Evolutionary conservation across 2,113 vertebrate species (phyloP), one percentile per base, ranked within the genome.

Genomic region (Hippopotamus amphibius): DNA sequence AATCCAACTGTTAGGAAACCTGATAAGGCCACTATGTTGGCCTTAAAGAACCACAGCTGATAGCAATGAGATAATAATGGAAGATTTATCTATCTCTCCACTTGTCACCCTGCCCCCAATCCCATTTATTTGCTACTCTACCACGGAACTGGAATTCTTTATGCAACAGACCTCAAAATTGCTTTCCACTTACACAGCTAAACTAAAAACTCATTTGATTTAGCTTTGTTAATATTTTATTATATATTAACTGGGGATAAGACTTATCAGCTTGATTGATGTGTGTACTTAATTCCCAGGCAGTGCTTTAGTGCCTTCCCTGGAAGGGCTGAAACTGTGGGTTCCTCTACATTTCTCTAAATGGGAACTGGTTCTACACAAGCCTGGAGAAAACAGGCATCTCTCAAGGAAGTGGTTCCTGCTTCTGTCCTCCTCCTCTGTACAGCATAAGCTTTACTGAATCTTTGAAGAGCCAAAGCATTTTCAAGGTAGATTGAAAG

Each of bases 151-250:
- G 90, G 71, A 71, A 87, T 97, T 96, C 66, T 93, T 95, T 86
- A 93, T 97, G 95, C 80, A 97, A 96, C 68, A 94, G 88, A 98
- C 96, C 98, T 97, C 94, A 93, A 96, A 95, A 97, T 87, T 90
- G 96, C 91, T 94, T 97, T 97, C 95, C 92, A 97, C 80, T 96
- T 97, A 97, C 0, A 96, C 0, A 96, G 96, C 94, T 61, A 97
- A 97, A 96, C 26, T 95, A 59, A 97, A 95, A 98, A 97, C 90
- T 90, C 93, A 92, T 84, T 95, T 93, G 95, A 97, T 94, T 96
- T 98, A 92, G 63, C 79, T 90, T 86, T 5, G 26, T 85, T 95
- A 98, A 77, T 96, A 97, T 97, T 97, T 97, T 88, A 98, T 97
- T 95, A 97, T 66, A 76, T 95, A 84, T 77, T 93, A 98, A 95